phyloP scores from a whole-genome alignment of 2,797 vertebrate species.

The Ctenopoma kingsleyae region DNA sequence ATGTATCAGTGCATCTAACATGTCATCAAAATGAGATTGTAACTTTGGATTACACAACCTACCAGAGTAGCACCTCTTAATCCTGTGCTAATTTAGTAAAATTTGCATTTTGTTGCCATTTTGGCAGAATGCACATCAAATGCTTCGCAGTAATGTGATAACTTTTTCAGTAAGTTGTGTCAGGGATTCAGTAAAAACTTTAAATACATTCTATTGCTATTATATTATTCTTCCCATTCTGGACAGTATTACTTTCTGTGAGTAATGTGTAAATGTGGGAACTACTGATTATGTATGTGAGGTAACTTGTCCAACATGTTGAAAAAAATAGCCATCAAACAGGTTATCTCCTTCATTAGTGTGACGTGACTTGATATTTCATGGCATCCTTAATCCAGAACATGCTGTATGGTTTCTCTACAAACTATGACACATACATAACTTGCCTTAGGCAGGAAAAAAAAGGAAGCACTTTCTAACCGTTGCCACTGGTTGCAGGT shows the following conservation, averaged over 20 bases:
- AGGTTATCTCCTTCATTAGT: background rate
- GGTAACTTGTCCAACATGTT: no score
- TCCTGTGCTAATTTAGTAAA: background rate
- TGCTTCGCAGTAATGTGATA: no score
- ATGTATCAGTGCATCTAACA: constrained; percentile 35
- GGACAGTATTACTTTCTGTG: no score
- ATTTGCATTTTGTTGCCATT: background rate
- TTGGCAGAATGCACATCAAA: no score
- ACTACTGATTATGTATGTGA: no score
- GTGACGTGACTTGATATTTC: background rate
- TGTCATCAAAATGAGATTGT: constrained; percentile 27
- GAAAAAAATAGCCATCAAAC: background rate
- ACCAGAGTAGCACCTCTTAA: background rate
- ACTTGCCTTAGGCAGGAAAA: constrained; percentile 60
- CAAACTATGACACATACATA: constrained; percentile 41
- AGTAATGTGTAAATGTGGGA: background rate
- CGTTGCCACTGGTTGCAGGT: constrained; percentile 45
- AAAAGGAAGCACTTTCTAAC: constrained; percentile 72
- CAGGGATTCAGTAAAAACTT: no score
- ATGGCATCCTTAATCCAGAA: background rate
- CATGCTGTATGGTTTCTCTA: constrained; percentile 15
- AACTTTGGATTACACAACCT: constrained; percentile 4
- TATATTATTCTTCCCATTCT: no score
- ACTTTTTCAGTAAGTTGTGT: no score
- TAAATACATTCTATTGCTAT: no score